Conservation (phyloP, 2,113 vertebrate genomes). For the Ibidorhyncha struthersii region DNA sequence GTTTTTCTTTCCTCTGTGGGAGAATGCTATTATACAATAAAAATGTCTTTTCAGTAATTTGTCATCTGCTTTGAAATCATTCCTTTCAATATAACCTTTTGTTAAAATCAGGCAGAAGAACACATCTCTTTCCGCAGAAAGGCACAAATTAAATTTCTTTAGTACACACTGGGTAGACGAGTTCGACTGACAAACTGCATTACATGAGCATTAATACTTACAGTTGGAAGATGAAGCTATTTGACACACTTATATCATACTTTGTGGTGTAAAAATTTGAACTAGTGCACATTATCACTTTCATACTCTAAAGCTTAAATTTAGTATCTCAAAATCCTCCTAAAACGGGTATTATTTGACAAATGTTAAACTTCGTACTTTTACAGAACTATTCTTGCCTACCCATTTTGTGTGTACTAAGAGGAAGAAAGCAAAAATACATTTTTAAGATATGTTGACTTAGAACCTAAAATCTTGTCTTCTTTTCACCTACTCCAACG, state of each 20-base stretch:
- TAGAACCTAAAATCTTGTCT: neutral
- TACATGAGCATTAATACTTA: neutral
- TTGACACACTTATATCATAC: neutral
- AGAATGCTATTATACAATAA: conserved; percentile 12
- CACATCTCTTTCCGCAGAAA: neutral
- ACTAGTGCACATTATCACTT: neutral
- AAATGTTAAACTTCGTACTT: neutral
- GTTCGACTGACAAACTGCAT: neutral
- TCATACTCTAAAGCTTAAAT: neutral
- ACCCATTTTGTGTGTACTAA: neutral
- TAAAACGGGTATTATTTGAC: neutral
- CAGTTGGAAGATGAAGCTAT: neutral
- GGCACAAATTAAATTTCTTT: neutral
- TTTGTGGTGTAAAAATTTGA: neutral
- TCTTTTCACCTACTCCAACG: neutral
- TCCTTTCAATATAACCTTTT: conserved; percentile 34
- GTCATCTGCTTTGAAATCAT: conserved; percentile 18
- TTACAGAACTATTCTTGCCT: neutral
- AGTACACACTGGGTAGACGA: neutral
- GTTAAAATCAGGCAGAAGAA: conserved; percentile 11
- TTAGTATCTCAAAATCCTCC: neutral
- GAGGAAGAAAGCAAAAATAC: neutral
- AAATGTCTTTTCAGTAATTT: conserved; percentile 42
- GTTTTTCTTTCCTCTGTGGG: neutral
- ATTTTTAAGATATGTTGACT: neutral